Percentiles rank a stretch among this genome's conserved stretches.
These are phyloP conservation scores for Nomada fabriciana DNA, from an alignment of 2,888 invertebrate genomes.

Conservation along the genomic window DNA sequence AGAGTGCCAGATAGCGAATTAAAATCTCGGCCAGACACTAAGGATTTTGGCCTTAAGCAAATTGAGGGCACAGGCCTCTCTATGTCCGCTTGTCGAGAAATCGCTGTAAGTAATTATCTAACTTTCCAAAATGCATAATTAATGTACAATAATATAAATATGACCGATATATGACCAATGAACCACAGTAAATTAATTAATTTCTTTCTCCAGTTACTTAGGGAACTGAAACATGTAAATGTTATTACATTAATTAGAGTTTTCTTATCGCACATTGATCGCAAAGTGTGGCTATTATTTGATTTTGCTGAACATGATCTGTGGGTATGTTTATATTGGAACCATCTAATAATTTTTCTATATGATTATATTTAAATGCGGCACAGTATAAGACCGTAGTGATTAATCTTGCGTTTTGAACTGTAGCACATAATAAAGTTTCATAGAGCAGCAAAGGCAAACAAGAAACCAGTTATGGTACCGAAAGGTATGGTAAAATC, in stretches of 20 bases:
- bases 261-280: slow-evolving; percentile 97
- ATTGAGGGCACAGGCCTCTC: slow-evolving; percentile 99
- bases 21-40: slow-evolving; percentile 88
- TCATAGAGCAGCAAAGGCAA: slow-evolving; percentile 98
- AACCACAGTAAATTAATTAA: slow-evolving; percentile 6
- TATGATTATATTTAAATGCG: not conserved
- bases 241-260: slow-evolving; percentile 98
- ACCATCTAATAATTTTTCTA: too few species aligned
- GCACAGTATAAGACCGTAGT: not conserved
- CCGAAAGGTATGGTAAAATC: slow-evolving; percentile 99
- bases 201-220: slow-evolving; percentile 89
- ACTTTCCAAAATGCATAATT: not conserved
- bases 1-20: slow-evolving; percentile 83
- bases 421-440: slow-evolving; percentile 98
- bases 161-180: too few species aligned
- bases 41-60: slow-evolving; percentile 98
- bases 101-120: slow-evolving; percentile 90
- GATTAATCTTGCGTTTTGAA: not conserved
- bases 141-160: not conserved
- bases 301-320: slow-evolving; percentile 99
- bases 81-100: slow-evolving; percentile 99
- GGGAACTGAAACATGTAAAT: slow-evolving; percentile 98
- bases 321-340: slow-evolving; percentile 88
- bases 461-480: slow-evolving; percentile 97
- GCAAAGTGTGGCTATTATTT: slow-evolving; percentile 98